Conservation (phyloP, 30 jellyfish, hydroid and myxozoan genomes). For the Clytia hemisphaerica region DNA sequence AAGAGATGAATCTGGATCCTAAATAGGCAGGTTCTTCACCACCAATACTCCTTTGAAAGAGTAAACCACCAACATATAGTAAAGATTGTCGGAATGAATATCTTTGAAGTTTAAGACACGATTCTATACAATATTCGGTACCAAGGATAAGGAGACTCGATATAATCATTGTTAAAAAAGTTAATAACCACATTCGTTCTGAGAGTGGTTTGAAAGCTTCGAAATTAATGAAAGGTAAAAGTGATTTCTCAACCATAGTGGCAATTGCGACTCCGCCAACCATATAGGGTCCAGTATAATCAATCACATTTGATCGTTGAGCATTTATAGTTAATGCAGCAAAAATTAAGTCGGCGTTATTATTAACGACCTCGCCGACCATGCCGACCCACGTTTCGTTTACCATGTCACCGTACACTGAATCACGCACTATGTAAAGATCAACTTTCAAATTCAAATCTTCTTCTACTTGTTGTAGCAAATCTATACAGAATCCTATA, state of each 20-base stretch:
- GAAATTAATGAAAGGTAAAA: not conserved
- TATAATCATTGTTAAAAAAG: no score
- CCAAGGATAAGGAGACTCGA: no score
- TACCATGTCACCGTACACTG: constrained; percentile 6
- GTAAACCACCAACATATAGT: constrained; percentile 47
- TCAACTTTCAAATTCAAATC: not conserved
- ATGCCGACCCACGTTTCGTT: constrained; percentile 13
- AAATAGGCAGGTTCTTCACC: constrained; percentile 50
- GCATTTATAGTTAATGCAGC: constrained; percentile 16
- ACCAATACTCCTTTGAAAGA: constrained; percentile 72
- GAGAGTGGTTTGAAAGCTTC: constrained; percentile 6
- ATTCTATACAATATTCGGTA: no score
- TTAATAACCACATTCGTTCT: not conserved
- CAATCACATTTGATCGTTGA: constrained; percentile 1
- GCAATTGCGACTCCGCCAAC: constrained; percentile 18
- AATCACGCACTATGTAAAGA: not conserved
- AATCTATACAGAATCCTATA: constrained; percentile 3
- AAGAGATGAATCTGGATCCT: constrained; percentile 50
- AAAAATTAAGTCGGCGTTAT: constrained; percentile 3
- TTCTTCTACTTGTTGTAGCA: not conserved
- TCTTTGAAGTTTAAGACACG: no score
- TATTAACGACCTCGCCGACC: constrained; percentile 6
- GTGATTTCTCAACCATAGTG: not conserved
- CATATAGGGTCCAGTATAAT: constrained; percentile 7
- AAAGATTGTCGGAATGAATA: constrained; percentile 43